A percentile compares a stretch with the other conserved stretches of the same genome.
These are phyloP conservation scores for Lepeophtheirus salmonis DNA, from an alignment of 1,140 invertebrate species.

Conservation along the genomic window DNA sequence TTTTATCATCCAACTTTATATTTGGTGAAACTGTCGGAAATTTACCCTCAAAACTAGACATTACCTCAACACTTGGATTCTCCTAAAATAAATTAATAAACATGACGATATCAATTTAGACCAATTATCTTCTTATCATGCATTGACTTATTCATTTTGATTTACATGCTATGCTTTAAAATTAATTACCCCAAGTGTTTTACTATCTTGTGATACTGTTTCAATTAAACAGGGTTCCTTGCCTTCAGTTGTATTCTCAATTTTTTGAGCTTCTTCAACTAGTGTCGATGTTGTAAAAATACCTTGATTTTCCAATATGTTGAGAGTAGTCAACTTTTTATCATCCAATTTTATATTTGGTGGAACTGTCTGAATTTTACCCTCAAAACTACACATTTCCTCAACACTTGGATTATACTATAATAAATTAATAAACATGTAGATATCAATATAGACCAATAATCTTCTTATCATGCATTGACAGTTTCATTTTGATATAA, in stretches of 20 bases:
- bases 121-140: too few relatives aligned
- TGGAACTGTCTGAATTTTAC: neutral
- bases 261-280: neutral
- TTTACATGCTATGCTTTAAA: neutral
- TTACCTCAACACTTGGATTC: neutral
- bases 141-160: too few relatives aligned
- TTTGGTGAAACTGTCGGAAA: neutral
- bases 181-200: neutral
- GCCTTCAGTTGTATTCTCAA: neutral
- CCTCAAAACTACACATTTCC: neutral
- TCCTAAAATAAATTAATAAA: neutral
- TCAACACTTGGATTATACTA: neutral
- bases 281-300: neutral
- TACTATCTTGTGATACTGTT: neutral
- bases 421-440: too few relatives aligned
- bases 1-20: neutral
- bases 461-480: too few relatives aligned
- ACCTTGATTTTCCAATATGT: neutral
- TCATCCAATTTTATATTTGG: neutral
- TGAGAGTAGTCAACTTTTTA: neutral
- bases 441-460: too few relatives aligned
- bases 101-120: too few relatives aligned
- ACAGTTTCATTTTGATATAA: neutral
- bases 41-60: neutral
- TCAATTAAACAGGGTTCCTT: neutral